Base-by-base conservation (phyloP, 1,140 invertebrate genomes). In the Copidosoma floridanum region DNA sequence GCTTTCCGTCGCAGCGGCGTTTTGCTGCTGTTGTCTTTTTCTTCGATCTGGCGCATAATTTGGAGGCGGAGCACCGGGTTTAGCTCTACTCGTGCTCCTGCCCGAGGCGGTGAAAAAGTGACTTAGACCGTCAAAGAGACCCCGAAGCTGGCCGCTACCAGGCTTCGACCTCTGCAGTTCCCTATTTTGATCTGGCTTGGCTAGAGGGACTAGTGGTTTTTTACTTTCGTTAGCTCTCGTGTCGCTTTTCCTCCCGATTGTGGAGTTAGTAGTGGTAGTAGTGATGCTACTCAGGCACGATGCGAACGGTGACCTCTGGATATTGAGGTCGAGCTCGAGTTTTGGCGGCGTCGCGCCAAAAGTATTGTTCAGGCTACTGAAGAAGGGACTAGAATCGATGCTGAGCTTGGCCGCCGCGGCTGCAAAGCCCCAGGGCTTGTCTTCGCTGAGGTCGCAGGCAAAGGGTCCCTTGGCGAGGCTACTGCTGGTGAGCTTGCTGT, bases 101-200 rank as follows among this genome's bases (percentile, higher is more conserved):
- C 82, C 81, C 7, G 85, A 84, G 23, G 87, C 84, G 37, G 88
- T 87, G 71, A 91, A 94, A 65, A 93, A 86, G 73, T 93, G 91
- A 59, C 91, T 93, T 8, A 94, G 80, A 2, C 91, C 91, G 75
- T 94, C 91, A 77, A 89, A 93, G 1, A 94, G 77, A 20, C 90
- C 87, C 52, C 88, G 88, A 11, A 93, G 72, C 64, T 89, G 88
- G 6, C 85, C 84, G 65, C 82, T 80, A 23, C 85, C 85, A 64
- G 83, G 77, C 20, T 16, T 29, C 23, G 59, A 20, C 18, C 35
- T 56, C 8, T 8, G 6, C 6, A 32, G 6, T n/a, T n/a, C n/a
- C n/a, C n/a, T n/a, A n/a, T n/a, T n/a, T n/a, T n/a, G n/a, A 7
- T 48, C 46, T 6, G 18, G 20, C 41, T 43, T 43, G 26, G 14